These are phyloP conservation scores for Neofelis nebulosa DNA, from an alignment of 2,113 vertebrate species.

Conservation along the genomic window DNA sequence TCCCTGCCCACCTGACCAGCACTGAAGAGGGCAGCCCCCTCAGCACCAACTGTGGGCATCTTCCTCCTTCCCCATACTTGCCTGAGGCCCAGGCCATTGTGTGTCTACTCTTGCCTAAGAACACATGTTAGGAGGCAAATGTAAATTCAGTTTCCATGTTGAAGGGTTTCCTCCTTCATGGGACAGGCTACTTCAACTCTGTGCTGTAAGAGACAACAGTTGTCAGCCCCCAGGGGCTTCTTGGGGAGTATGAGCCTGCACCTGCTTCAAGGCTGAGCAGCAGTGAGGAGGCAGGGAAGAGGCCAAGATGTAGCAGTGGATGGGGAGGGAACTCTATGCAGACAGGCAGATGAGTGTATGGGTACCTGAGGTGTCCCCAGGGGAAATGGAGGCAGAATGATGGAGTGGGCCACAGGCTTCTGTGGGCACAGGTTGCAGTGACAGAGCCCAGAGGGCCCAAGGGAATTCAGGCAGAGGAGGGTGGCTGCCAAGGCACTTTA, in stretches of 20 bases:
- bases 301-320: accelerated
- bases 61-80: not conserved
- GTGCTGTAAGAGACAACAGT: accelerated
- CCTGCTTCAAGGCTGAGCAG: not conserved
- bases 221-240: accelerated
- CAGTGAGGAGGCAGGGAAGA: not conserved
- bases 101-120: accelerated
- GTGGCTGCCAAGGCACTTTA: not conserved
- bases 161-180: no score
- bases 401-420: not conserved
- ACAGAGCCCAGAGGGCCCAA: not conserved
- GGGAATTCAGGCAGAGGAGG: not conserved
- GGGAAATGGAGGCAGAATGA: accelerated
- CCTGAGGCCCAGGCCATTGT: not conserved
- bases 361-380: no score
- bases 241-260: not conserved
- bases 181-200: accelerated
- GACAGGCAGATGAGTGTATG: not conserved
- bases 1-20: not conserved
- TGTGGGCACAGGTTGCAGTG: not conserved
- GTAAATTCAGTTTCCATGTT: not conserved
- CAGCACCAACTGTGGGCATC: not conserved
- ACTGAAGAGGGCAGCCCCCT: not conserved
- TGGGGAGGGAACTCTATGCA: accelerated
- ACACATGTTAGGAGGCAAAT: accelerated